Conservation (phyloP, 2,888 invertebrate species). For the Aphidoletes aphidimyza region DNA sequence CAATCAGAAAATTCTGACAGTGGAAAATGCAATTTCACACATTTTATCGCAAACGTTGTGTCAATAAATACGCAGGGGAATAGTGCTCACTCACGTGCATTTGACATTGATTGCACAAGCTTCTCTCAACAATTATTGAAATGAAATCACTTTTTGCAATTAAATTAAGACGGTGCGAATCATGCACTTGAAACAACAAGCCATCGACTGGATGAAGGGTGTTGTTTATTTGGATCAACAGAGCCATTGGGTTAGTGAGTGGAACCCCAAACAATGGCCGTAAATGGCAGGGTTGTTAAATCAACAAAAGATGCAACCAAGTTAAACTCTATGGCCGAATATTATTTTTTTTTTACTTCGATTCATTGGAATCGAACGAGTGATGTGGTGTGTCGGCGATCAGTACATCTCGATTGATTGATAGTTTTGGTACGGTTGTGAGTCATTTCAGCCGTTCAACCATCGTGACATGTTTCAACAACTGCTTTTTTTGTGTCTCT, state of each 20-base stretch:
- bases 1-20: neutral
- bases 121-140: neutral
- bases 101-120: neutral
- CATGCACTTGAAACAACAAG: constrained; percentile 15
- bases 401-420: constrained; percentile 44
- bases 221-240: too few species aligned
- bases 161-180: constrained; percentile 30
- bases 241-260: too few species aligned
- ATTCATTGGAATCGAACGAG: neutral
- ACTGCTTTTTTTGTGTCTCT: too few species aligned
- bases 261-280: constrained; percentile 3
- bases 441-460: neutral
- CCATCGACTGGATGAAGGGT: constrained; percentile 33
- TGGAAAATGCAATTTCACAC: constrained; percentile 44
- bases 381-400: neutral
- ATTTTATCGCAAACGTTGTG: neutral
- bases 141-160: constrained; percentile 15
- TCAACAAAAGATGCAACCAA: neutral
- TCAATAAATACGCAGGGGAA: neutral
- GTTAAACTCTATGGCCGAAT: too few species aligned
- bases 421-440: neutral
- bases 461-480: neutral
- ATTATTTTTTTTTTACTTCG: too few species aligned
- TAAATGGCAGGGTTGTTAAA: neutral
- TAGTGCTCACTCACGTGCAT: constrained; percentile 23